phyloP scores from a whole-genome alignment of 2,797 vertebrate species.

The Coccyzus lansbergi region DNA sequence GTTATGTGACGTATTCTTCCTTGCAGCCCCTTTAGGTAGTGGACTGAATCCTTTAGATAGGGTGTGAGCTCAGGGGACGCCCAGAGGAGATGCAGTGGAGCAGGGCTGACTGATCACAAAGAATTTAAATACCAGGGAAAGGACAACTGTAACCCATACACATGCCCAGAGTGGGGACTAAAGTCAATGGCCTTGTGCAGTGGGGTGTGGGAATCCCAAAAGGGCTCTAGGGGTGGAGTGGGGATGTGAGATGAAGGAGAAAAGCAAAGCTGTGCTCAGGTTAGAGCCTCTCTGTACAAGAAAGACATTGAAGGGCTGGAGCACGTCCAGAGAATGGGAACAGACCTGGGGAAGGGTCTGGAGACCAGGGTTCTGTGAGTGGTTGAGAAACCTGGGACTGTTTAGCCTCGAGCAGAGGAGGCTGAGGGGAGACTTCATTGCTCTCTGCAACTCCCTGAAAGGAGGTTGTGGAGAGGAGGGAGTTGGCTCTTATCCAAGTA shows the following conservation, averaged over 20 bases:
- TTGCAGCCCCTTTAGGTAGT: neutral
- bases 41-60: neutral
- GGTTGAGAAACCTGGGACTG: too few relatives aligned
- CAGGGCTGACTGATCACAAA: neutral
- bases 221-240: neutral
- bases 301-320: too few relatives aligned
- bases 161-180: neutral
- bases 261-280: neutral
- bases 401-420: too few relatives aligned
- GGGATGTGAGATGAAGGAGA: neutral
- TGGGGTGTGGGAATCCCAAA: fast-evolving
- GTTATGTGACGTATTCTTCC: neutral
- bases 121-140: neutral
- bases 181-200: neutral
- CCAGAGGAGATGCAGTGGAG: neutral
- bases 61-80: neutral
- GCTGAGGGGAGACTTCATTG: too few relatives aligned
- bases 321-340: too few relatives aligned
- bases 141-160: neutral
- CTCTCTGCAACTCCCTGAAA: too few relatives aligned
- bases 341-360: too few relatives aligned
- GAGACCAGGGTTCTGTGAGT: too few relatives aligned
- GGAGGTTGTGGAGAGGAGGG: too few relatives aligned
- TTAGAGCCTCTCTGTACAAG: too few relatives aligned
- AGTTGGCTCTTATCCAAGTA: too few relatives aligned